Evolutionary conservation across 2,797 vertebrate genomes (phyloP), one percentile per base, ranked within the genome.

Genomic region (Anguilla marmorata): DNA sequence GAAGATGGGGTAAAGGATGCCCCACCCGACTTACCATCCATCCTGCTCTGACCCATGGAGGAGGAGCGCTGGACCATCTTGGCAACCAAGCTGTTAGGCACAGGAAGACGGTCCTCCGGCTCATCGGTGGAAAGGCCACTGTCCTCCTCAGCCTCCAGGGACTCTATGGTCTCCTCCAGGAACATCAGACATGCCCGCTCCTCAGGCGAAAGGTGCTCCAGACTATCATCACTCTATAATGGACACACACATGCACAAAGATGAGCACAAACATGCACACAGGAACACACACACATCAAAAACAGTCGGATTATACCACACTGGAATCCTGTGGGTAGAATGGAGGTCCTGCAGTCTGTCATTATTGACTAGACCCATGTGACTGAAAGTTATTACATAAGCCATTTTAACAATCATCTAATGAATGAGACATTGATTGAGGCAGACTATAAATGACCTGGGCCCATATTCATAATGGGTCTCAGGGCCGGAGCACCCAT

Each of bases 131-230:
- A 97, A 69, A 98, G 89, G 30, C 97, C 96, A 0, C 97, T 97
- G 94, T 98, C 97, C 52, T 96, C 96, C 89, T 98, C 97, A 0
- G 94, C 88, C 85, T 98, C 98, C 92, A 99, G 90, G 0, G 97
- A 97, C 90, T 98, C 98, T 0, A 99, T 98, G 0, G 97, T 98
- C 92, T 98, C 96, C 91, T 99, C 97, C 86, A 99, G 93, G 93
- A 98, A 99, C 93, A 97, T 96, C 87, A 99, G 93, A 80, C 98
- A 98, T 3, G 97, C 98, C 12, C 96, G 96, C 91, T 99, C 98
- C 56, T 98, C 98, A 14, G 97, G 94, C 0, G 98, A 97, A 37
- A 99, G 93, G 90, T 98, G 95, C 89, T 98, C 97, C 90, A 98
- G 97, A 86, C 96, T 97, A 92, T 96, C 95, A 76, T 97, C 96